These are phyloP conservation scores for Morone saxatilis DNA, from an alignment of 2,113 vertebrate species.

Conservation along the genomic window DNA sequence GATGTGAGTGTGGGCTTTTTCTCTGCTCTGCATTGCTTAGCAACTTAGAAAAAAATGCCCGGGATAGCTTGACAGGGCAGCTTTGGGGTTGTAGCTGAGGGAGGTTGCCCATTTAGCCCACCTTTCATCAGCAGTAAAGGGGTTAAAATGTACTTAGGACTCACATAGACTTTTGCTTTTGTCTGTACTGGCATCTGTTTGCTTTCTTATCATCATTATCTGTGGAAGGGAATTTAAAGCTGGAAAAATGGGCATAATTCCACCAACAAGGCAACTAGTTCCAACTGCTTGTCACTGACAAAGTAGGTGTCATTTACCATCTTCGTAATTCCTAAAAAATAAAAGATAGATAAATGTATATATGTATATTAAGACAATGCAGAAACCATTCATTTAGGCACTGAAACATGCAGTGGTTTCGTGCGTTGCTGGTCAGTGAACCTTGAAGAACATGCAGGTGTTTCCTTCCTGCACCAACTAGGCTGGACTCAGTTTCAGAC, in stretches of 20 bases:
- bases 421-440: constrained; percentile 73
- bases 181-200: background rate
- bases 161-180: background rate
- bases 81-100: too few species aligned
- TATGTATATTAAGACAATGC: background rate
- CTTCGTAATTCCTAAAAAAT: background rate
- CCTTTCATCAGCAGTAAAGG: background rate
- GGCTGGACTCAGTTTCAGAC: constrained; percentile 59
- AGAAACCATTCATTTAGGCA: background rate
- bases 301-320: background rate
- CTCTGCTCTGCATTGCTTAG: constrained; percentile 2
- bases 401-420: constrained; percentile 42
- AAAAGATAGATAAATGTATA: background rate
- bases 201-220: background rate
- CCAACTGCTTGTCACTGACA: background rate
- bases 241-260: background rate
- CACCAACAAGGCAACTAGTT: background rate
- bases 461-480: constrained; percentile 69
- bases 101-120: background rate
- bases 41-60: background rate
- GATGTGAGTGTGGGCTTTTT: constrained; percentile 29
- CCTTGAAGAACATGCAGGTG: constrained; percentile 80
- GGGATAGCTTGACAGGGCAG: background rate
- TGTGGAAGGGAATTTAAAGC: background rate
- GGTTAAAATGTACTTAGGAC: background rate